phyloP scores from a whole-genome alignment of 2,113 vertebrate genomes.

The Alces alces region DNA sequence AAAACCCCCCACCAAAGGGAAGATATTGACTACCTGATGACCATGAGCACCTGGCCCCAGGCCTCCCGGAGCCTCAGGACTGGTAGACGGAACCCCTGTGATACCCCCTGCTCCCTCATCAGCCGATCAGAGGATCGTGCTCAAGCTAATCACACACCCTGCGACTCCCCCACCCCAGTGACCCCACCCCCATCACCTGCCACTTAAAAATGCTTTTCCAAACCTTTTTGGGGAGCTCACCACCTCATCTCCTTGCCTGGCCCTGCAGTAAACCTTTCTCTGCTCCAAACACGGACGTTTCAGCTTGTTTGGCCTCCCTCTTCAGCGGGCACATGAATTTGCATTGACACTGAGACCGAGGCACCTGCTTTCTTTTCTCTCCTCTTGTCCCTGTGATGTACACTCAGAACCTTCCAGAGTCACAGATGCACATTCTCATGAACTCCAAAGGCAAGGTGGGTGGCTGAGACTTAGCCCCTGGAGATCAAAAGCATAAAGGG shows the following conservation, averaged over 20 bases:
- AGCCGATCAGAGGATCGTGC: neutral
- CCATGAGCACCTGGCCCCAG: neutral
- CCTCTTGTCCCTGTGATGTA: neutral
- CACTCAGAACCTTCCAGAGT: neutral
- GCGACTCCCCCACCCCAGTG: neutral
- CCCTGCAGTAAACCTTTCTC: neutral
- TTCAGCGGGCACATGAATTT: accelerated
- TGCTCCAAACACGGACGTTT: neutral
- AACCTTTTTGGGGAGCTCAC: neutral
- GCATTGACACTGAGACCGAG: accelerated
- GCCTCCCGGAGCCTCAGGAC: neutral
- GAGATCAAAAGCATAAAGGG: neutral
- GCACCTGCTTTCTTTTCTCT: neutral
- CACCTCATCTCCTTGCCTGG: neutral
- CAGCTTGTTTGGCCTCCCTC: neutral
- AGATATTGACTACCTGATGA: neutral
- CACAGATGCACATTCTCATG: neutral
- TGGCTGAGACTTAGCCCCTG: neutral
- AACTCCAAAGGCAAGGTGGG: neutral
- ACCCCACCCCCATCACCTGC: neutral
- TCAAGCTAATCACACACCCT: neutral
- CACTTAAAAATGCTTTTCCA: neutral
- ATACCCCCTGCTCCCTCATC: neutral
- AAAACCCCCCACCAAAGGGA: neutral
- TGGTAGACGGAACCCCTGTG: neutral